Conservation (phyloP, 2,888 invertebrate genomes). For the Amblyteles armatorius region DNA sequence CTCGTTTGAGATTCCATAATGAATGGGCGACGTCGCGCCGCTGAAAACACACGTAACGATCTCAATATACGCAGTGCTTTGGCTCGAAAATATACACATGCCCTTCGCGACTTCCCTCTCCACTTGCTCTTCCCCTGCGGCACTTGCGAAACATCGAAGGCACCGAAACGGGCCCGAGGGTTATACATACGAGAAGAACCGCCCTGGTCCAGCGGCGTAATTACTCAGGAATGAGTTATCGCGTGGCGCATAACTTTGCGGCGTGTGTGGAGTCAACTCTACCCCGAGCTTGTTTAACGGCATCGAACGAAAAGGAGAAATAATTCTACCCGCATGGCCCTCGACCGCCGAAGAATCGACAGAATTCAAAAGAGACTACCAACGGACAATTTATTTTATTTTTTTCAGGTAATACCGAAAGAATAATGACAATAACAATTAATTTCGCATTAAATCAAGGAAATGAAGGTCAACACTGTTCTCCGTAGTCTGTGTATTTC, state of each 20-base stretch:
- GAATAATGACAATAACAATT: neutral
- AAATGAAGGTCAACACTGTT: neutral
- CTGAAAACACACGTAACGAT: constrained; percentile 65
- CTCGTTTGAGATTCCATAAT: constrained; percentile 73
- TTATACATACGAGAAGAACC: constrained; percentile 55
- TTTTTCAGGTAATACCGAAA: neutral
- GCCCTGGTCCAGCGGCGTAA: constrained; percentile 72
- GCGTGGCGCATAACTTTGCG: constrained; percentile 65
- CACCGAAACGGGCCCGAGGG: constrained; percentile 47
- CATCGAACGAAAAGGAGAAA: constrained; percentile 24
- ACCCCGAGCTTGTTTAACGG: constrained; percentile 14
- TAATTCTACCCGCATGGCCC: constrained; percentile 21
- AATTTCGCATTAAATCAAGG: neutral
- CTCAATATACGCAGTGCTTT: constrained; percentile 50
- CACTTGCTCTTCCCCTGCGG: constrained; percentile 19
- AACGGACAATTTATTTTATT: neutral
- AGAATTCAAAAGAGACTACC: neutral
- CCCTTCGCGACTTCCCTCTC: constrained; percentile 4
- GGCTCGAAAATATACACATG: constrained; percentile 38
- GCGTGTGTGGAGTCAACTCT: constrained; percentile 48
- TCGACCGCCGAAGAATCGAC: neutral
- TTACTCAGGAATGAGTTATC: constrained; percentile 80
- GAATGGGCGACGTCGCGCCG: constrained; percentile 69
- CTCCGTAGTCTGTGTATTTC: neutral
- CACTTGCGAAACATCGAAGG: constrained; percentile 55